phyloP scores from a whole-genome alignment of 2,888 invertebrate genomes.

The Tryphoninae sp. region DNA sequence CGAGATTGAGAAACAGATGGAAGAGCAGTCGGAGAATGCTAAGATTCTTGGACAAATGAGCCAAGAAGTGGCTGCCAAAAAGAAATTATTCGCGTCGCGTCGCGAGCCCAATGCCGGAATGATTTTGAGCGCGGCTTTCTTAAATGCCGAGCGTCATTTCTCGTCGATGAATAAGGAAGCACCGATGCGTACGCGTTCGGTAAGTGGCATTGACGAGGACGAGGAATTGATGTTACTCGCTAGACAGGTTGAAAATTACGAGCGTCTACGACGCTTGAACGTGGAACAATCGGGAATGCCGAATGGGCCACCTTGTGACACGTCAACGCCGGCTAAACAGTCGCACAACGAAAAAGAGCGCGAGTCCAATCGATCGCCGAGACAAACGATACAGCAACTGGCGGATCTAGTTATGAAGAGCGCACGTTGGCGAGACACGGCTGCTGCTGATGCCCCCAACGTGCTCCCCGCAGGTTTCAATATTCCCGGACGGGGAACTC shows the following conservation, averaged over 20 bases:
- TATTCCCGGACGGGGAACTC: slow-evolving; percentile 28
- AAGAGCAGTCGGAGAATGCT: slow-evolving; percentile 76
- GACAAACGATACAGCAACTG: slow-evolving; percentile 77
- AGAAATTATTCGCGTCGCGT: slow-evolving; percentile 58
- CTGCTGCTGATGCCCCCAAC: slow-evolving; percentile 42
- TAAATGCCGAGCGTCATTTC: slow-evolving; percentile 75
- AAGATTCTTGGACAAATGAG: slow-evolving; percentile 65
- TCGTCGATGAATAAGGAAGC: slow-evolving; percentile 52
- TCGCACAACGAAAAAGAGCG: slow-evolving; percentile 12
- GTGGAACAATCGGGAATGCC: slow-evolving; percentile 42
- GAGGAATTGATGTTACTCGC: slow-evolving; percentile 66
- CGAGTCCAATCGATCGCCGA: slow-evolving; percentile 64
- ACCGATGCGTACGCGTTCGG: slow-evolving; percentile 38
- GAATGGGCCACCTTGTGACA: slow-evolving; percentile 71
- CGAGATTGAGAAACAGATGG: slow-evolving; percentile 72
- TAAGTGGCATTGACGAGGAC: slow-evolving; percentile 46
- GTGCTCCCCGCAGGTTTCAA: slow-evolving; percentile 28
- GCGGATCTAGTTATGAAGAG: slow-evolving; percentile 79
- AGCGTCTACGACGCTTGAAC: slow-evolving; percentile 72
- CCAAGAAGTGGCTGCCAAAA: slow-evolving; percentile 66
- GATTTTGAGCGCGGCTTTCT: slow-evolving; percentile 75
- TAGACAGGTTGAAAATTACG: slow-evolving; percentile 76
- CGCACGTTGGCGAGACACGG: slow-evolving; percentile 76
- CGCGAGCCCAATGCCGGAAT: slow-evolving; percentile 69
- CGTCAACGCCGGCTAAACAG: slow-evolving; percentile 77